These are phyloP conservation scores for Drosophila watanabei DNA, from an alignment of 1,140 invertebrate genomes.

Conservation along the genomic window DNA sequence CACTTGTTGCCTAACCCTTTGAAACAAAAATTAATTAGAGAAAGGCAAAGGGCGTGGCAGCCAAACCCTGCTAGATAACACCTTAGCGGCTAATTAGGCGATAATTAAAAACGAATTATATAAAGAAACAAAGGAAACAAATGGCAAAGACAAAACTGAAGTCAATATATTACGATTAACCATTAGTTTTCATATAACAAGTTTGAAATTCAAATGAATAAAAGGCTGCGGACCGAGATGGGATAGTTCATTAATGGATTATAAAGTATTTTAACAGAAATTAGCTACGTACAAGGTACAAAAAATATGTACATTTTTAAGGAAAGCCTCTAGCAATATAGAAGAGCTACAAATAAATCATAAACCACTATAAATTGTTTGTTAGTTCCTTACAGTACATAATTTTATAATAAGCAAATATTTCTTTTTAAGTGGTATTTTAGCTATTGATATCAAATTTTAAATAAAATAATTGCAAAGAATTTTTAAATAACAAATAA, in stretches of 20 bases:
- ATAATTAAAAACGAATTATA: conserved; percentile 15
- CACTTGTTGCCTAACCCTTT: conserved; percentile 23
- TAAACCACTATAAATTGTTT: no score
- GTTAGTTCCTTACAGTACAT: no score
- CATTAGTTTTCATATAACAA: conserved; percentile 5
- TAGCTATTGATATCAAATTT: background rate
- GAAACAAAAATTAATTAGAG: conserved; percentile 7
- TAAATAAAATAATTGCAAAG: background rate
- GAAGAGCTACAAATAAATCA: background rate
- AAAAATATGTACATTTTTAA: background rate
- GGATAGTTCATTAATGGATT: conserved; percentile 2
- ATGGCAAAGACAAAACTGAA: conserved; percentile 15
- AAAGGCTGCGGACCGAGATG: conserved; percentile 5
- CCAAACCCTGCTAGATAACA: conserved; percentile 9
- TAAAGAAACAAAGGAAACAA: conserved; percentile 5
- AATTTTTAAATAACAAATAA: conserved; percentile 1
- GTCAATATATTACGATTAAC: conserved; percentile 15
- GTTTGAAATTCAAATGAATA: conserved; percentile 9
- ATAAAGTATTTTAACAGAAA: background rate
- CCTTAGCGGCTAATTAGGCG: conserved; percentile 16
- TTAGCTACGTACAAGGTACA: background rate
- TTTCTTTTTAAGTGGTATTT: no score
- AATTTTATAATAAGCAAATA: background rate
- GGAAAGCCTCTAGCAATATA: no score
- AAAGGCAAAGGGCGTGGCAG: conserved; percentile 29